These are phyloP conservation scores for Mycalesis mineus DNA, from an alignment of 2,888 invertebrate genomes.

Conservation along the genomic window DNA sequence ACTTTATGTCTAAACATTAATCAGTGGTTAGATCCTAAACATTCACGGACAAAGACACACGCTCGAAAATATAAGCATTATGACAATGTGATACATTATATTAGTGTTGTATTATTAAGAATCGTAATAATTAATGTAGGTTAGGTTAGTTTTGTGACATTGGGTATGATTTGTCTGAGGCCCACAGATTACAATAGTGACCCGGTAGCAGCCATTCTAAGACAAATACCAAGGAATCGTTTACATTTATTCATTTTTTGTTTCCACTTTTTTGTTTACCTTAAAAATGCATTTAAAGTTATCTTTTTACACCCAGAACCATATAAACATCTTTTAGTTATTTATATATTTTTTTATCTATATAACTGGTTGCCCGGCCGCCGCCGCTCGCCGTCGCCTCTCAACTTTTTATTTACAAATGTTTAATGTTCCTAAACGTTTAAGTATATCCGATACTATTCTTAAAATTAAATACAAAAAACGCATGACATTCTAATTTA, in stretches of 20 bases:
- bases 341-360: slow-evolving; percentile 78
- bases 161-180: slow-evolving; percentile 67
- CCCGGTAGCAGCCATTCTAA: slow-evolving; percentile 68
- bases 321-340: slow-evolving; percentile 80
- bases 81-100: slow-evolving; percentile 78
- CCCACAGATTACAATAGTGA: slow-evolving; percentile 77
- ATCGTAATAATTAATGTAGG: slow-evolving; percentile 75
- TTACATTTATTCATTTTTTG: slow-evolving; percentile 45
- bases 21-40: slow-evolving; percentile 74
- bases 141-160: slow-evolving; percentile 61
- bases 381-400: slow-evolving; percentile 50
- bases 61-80: slow-evolving; percentile 79
- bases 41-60: slow-evolving; percentile 79
- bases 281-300: slow-evolving; percentile 71
- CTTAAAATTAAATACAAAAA: slow-evolving; percentile 80
- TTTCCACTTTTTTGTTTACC: slow-evolving; percentile 59
- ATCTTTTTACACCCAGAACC: slow-evolving; percentile 78
- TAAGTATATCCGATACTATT: slow-evolving; percentile 78
- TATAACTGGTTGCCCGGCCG: slow-evolving; percentile 58
- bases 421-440: slow-evolving; percentile 84
- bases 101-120: slow-evolving; percentile 74
- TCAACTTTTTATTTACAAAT: slow-evolving; percentile 81
- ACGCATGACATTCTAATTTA: slow-evolving; percentile 77
- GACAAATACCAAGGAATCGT: slow-evolving; percentile 75
- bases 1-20: slow-evolving; percentile 73